Conservation (phyloP, 1,140 invertebrate species). For the Drosophila virilis region DNA sequence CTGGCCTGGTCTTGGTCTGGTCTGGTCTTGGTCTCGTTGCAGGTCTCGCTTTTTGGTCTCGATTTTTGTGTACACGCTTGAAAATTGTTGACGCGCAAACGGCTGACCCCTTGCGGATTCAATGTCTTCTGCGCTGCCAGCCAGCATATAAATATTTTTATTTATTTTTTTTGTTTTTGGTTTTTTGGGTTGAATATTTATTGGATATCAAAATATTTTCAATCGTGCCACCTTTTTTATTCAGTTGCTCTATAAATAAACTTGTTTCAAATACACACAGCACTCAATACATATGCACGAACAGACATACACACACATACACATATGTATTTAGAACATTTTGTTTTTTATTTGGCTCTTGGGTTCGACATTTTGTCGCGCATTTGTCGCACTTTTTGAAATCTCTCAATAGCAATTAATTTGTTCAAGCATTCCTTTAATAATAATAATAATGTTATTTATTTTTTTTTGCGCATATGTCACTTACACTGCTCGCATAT, state of each 20-base stretch:
- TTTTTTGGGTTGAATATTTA: constrained; percentile 70
- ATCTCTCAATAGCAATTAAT: constrained; percentile 77
- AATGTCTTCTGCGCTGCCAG: background rate
- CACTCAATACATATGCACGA: constrained; percentile 4
- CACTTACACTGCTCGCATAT: constrained; percentile 42
- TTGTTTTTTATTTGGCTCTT: constrained; percentile 42
- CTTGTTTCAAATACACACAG: constrained; percentile 2
- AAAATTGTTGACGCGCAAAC: constrained; percentile 77
- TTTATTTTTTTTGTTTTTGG: too few relatives aligned
- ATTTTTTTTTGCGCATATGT: constrained; percentile 43
- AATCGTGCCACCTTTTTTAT: constrained; percentile 51
- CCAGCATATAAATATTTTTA: background rate
- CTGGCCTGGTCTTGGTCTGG: constrained; percentile 50
- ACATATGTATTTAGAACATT: constrained; percentile 29
- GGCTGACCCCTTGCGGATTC: constrained; percentile 3
- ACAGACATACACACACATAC: constrained; percentile 38
- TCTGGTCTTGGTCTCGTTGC: constrained; percentile 20
- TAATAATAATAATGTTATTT: constrained; percentile 25
- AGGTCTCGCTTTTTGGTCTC: constrained; percentile 21
- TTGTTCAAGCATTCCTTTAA: constrained; percentile 46
- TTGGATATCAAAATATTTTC: constrained; percentile 75
- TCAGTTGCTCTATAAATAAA: constrained; percentile 52
- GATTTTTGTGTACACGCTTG: constrained; percentile 79
- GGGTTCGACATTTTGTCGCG: constrained; percentile 75
- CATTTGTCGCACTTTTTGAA: constrained; percentile 53